Base-by-base conservation (phyloP, 2,888 invertebrate species). In the Portevinia maculata region DNA sequence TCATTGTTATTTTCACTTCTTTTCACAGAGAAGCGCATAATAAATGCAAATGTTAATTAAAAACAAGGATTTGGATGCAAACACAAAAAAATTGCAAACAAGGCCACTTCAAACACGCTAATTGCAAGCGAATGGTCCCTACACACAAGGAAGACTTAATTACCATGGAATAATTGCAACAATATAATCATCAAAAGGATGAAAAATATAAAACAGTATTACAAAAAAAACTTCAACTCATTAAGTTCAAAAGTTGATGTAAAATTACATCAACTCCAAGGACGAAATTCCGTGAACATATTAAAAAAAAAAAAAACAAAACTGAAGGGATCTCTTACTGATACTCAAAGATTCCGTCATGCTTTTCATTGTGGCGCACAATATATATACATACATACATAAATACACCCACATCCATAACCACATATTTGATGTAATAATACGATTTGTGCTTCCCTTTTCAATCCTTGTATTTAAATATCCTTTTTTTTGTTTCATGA, bases 371-470 rank as follows among this genome's bases (percentile, higher is more conserved):
- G 81, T 76, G 15, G 57, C 53, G 65, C 50, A 64, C 75, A 79
- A 60, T 44, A 67, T 17, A 74, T 37, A 55, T 34, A 44, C n/a
- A 67, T 32, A 67, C 44, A 44, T 11, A 52, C 19, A 44, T n/a
- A n/a, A 37, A n/a, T 13, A 39, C 39, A 48, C 24, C 21, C 19
- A 39, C 60, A 67, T 44, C 34, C 64, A 21, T 52, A 53, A 15
- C 50, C 65, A 70, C 50, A 64, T 69, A 73, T 67, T 62, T 65
- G 41, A 71, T 65, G 62, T 67, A 78, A 73, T 83, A 78, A 83
- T 83, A 60, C 73, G 83, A 83, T 83, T 83, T 83, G 71, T 62
- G 57, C 67, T 83, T 83, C 60, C 76, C 71, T 78, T 67, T 83
- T 73, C 65, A 24, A 59, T 78, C 71, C 53, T 37, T 67, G 32